These are phyloP conservation scores for Balearica regulorum DNA, from an alignment of 2,797 vertebrate species.

Conservation along the genomic window DNA sequence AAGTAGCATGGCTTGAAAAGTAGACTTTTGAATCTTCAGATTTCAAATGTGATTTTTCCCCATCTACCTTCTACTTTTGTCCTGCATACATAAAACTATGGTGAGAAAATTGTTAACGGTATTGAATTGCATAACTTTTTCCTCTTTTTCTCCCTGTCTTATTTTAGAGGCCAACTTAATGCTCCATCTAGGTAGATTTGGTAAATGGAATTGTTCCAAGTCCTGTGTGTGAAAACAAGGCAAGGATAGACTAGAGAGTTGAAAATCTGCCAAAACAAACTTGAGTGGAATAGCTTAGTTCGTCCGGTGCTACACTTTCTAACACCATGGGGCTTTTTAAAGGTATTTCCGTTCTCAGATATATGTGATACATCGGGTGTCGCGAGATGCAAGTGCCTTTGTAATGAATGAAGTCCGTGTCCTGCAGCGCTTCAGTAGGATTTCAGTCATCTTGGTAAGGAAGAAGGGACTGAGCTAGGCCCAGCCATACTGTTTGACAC, in stretches of 20 bases:
- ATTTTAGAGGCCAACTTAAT: conserved; percentile 11
- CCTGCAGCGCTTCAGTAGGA: background rate
- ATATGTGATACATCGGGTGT: background rate
- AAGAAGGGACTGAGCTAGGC: background rate
- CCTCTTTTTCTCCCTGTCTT: background rate
- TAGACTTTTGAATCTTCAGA: background rate
- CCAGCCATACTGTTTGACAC: background rate
- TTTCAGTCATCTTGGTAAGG: background rate
- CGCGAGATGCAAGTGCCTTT: background rate
- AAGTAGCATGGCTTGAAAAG: background rate
- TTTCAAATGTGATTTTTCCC: background rate
- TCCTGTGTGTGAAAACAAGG: background rate
- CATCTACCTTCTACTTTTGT: background rate
- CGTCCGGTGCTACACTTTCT: background rate
- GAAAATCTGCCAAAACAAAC: conserved; percentile 32
- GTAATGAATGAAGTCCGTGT: background rate
- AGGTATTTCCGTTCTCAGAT: conserved; percentile 22
- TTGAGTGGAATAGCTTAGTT: background rate
- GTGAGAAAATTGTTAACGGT: background rate
- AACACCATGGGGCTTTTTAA: background rate
- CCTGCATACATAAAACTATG: background rate
- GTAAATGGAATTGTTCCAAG: conserved; percentile 41
- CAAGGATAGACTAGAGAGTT: background rate
- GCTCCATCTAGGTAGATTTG: background rate
- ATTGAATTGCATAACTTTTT: background rate